Base-by-base conservation (phyloP, 2,797 vertebrate species). In the Malurus splendens region DNA sequence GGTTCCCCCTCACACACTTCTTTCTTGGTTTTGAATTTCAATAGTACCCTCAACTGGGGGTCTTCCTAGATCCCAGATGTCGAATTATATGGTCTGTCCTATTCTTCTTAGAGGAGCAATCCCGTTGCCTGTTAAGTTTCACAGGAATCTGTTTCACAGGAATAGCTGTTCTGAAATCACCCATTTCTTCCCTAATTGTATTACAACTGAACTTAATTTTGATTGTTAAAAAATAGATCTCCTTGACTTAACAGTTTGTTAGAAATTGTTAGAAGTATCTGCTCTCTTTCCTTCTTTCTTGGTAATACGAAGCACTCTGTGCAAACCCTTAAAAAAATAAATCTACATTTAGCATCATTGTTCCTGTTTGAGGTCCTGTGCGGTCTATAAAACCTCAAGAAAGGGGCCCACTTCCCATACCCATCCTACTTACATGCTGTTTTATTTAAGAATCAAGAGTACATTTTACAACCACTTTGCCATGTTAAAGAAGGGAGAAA, bases 391-490 rank as follows among this genome's bases (percentile, higher is more conserved):
- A 97, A 95, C 80, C 85, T 86, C 14, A 47, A 95, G 91, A 93
- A 93, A 96, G 96, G 78, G 89, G 93, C 95, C 93, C 78, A 48
- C 92, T 95, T 94, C 90, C 95, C 45, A 68, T 92, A 96, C 93
- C 89, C 96, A 94, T 70, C 87, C 73, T 72, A 94, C 91, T 82
- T 95, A 92, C 94, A 84, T 86, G 85, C 90, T 95, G 94, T 95
- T 97, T 96, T 96, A 96, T 95, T 94, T 95, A 96, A 95, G 92
- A 95, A 96, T 90, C 93, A 89, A 73, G 91, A 94, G 90, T 87
- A 92, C 71, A 68, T 92, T 96, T 95, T 94, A 96, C 94, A 94
- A 89, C 75, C 55, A 80, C 93, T 91, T 96, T 95, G 87, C 95
- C 86, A 91, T 93, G 87, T 94, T 95, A 90, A 94, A 94, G 95